Evolutionary conservation across 2,113 vertebrate species (phyloP), one percentile per base, ranked within the genome.

Genomic region (Rhinolophus ferrumequinum): DNA sequence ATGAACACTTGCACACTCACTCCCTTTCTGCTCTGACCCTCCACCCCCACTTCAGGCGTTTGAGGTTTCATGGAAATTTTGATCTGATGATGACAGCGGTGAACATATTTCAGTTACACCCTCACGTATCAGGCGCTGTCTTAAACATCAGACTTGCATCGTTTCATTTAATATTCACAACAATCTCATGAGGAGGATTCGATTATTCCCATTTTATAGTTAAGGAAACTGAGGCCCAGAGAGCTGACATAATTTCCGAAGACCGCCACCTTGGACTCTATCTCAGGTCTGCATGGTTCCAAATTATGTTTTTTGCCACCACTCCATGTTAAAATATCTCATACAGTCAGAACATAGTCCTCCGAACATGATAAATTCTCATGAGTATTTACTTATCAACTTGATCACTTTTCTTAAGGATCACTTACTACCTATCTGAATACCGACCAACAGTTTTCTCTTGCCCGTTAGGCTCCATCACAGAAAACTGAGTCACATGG

Each of bases 21-120:
- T 38, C 8, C 21, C 62, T 77, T n/a, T 3, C 54, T 13, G 1
- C 3, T 11, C 64, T 19, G 0, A 11, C 24, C 64, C 47, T 50
- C 47, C 47, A 12, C 38, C 2, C 66, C 19, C 7, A 6, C n/a
- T 52, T 7, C n/a, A 58, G 41, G 33, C 54, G 28, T 24, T 3
- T 0, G 1, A 26, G 3, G 3, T 22, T n/a, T 66, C 12, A 54
- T 1, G 3, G 11, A 24, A 18, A 72, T 14, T 54, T 47, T 21
- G 10, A 22, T 18, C 62, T 11, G 13, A 52, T 50, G 3, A 12
- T 41, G 35, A 30, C 1, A 30, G 15, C 33, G 5, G 22, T 7
- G 58, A 41, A 50, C 22, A 19, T 8, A 38, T 58, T 8, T 22
- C 38, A 13, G 30, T 0, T 30, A 30, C 22, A 19, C 8, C 41